Conservation (phyloP, 2,888 invertebrate species). For the Eugnorisma glareosa region DNA sequence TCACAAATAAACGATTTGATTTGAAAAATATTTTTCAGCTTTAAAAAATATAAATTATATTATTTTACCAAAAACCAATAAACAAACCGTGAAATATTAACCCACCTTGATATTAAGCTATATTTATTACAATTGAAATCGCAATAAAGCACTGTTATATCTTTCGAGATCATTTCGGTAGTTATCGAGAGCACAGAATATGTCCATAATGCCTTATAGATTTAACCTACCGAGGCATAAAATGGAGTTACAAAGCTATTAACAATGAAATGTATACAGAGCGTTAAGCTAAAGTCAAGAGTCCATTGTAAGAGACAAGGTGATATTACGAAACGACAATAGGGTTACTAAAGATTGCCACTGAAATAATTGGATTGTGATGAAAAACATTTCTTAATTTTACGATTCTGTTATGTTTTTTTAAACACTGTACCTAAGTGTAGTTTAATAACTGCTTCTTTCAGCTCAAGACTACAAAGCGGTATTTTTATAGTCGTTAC, state of each 20-base stretch:
- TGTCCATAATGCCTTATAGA: constrained; percentile 51
- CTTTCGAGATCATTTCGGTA: constrained; percentile 44
- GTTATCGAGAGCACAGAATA: constrained; percentile 40
- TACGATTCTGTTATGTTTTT: constrained; percentile 47
- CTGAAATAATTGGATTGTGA: constrained; percentile 47
- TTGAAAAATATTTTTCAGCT: constrained; percentile 3
- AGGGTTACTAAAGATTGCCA: constrained; percentile 57
- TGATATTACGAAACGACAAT: constrained; percentile 78
- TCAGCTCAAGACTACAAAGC: constrained; percentile 7
- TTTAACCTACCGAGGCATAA: constrained; percentile 71
- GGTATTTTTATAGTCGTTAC: constrained; percentile 7
- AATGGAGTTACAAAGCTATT: constrained; percentile 70
- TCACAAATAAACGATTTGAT: too few species aligned
- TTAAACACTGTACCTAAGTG: constrained; percentile 24
- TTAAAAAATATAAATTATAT: constrained; percentile 21
- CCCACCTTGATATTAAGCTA: constrained; percentile 37
- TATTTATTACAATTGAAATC: constrained; percentile 29
- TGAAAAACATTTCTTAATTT: constrained; percentile 57
- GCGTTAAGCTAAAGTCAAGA: constrained; percentile 71
- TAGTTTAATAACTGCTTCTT: constrained; percentile 39
- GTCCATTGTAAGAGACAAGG: constrained; percentile 81
- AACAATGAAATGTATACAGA: constrained; percentile 77
- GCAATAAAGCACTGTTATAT: constrained; percentile 23
- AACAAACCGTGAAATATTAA: constrained; percentile 45
- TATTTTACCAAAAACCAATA: constrained; percentile 21